A percentile compares a stretch with the other conserved stretches of the same genome.
Evolutionary conservation across 2,888 invertebrate genomes (phyloP).

Genomic region (Leptarthrus brevirostris): DNA sequence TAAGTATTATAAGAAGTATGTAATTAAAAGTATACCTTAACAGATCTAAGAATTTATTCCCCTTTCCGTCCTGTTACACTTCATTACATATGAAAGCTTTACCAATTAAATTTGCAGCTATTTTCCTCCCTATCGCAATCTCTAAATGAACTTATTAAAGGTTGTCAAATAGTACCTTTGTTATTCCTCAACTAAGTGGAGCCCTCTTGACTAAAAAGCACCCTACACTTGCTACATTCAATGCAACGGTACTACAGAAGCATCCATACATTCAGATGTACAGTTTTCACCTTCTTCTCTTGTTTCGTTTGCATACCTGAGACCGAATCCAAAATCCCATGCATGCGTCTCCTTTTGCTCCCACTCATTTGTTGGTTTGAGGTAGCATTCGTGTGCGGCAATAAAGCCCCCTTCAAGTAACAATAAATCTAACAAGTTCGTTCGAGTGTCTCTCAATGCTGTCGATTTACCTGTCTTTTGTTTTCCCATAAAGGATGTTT

Average conservation of each 20-base stretch:
- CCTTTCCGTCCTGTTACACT: no score
- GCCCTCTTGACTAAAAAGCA: conserved; percentile 35
- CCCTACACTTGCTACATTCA: conserved; percentile 8
- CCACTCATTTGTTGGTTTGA: conserved; percentile 16
- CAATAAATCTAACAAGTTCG: conserved; percentile 42
- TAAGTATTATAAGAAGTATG: no score
- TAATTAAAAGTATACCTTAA: no score
- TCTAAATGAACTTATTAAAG: conserved; percentile 44
- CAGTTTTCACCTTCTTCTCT: background rate
- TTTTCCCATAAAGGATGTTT: conserved; percentile 13
- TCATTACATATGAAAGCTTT: background rate
- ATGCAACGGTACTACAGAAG: background rate
- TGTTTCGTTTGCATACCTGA: conserved; percentile 22
- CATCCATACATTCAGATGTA: background rate
- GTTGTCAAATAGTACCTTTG: conserved; percentile 25
- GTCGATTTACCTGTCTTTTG: conserved; percentile 30
- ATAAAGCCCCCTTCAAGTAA: conserved; percentile 41
- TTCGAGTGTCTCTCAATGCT: conserved; percentile 38
- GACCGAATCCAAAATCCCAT: conserved; percentile 18
- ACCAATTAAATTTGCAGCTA: background rate
- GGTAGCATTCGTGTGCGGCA: conserved; percentile 28
- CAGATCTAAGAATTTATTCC: no score
- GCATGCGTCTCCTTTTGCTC: conserved; percentile 12
- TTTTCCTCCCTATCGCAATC: conserved; percentile 5
- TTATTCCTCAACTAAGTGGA: conserved; percentile 21